Evolutionary conservation across 2,113 vertebrate species (phyloP).

Genomic region (Ptyas mucosa): DNA sequence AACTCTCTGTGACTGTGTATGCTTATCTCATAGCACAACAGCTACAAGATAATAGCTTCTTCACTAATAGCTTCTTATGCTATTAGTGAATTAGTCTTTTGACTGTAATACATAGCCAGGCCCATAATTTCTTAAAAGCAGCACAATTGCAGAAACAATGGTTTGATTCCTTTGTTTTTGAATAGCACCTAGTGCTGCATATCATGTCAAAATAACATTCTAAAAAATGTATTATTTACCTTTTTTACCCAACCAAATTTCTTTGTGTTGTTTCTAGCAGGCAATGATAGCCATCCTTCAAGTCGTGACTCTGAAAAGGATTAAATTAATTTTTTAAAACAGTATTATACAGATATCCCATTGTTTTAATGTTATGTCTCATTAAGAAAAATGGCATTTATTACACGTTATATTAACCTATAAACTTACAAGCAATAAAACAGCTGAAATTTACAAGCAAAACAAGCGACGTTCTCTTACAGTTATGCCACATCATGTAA

Average conservation of each 20-base stretch:
- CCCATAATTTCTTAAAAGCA: neutral
- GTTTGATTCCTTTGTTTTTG: neutral
- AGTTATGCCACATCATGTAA: neutral
- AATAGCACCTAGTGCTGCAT: neutral
- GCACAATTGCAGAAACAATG: neutral
- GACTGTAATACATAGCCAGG: neutral
- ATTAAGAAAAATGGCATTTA: neutral
- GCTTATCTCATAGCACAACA: neutral
- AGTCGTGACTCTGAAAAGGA: neutral
- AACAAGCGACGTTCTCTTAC: neutral
- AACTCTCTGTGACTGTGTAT: neutral
- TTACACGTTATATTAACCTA: neutral
- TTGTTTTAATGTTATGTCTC: neutral
- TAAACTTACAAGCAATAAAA: neutral
- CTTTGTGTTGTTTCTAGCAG: neutral
- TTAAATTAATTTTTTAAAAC: neutral
- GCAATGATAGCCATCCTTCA: neutral
- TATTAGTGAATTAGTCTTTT: neutral
- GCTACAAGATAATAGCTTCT: neutral
- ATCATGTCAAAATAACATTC: neutral
- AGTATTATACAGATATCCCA: neutral
- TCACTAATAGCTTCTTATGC: neutral
- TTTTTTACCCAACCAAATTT: neutral
- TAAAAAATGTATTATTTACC: neutral
- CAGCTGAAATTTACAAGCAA: conserved; percentile 22